A percentile compares a stretch with the other conserved stretches of the same genome.
phyloP scores from a whole-genome alignment of 2,888 invertebrate genomes.

The Meganola albula region DNA sequence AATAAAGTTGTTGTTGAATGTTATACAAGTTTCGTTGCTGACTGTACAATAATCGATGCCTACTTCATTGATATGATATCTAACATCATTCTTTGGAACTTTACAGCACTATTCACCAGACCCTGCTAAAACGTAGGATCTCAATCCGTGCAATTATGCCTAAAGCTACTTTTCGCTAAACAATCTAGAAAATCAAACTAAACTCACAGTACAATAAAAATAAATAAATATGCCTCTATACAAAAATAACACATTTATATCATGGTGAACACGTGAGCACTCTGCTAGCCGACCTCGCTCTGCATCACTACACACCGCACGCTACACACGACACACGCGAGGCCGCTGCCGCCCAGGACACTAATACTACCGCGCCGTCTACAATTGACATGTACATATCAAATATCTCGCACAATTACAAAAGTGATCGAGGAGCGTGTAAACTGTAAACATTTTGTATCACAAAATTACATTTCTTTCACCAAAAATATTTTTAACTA shows the following conservation, averaged over 20 bases:
- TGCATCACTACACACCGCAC: conserved; percentile 25
- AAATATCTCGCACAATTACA: conserved; percentile 67
- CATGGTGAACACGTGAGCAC: conserved; percentile 71
- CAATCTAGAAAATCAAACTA: conserved; percentile 59
- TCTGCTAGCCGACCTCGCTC: conserved; percentile 31
- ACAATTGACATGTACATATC: conserved; percentile 57
- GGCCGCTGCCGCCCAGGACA: conserved; percentile 23
- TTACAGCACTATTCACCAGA: conserved; percentile 63
- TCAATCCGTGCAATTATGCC: conserved; percentile 62
- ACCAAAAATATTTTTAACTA: conserved; percentile 54
- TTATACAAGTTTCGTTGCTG: no score
- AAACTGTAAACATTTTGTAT: conserved; percentile 53
- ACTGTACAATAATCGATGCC: no score
- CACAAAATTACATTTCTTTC: conserved; percentile 67
- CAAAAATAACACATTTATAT: conserved; percentile 70
- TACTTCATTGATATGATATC: no score
- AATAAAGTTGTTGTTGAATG: no score
- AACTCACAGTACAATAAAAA: conserved; percentile 58
- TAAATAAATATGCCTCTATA: conserved; percentile 76
- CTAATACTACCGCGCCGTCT: conserved; percentile 31
- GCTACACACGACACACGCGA: conserved; percentile 26
- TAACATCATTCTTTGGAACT: conserved; percentile 71
- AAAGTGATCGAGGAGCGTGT: conserved; percentile 69
- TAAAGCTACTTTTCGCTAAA: conserved; percentile 66
- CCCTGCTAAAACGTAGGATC: conserved; percentile 73